These are phyloP conservation scores for Perodicticus potto DNA, from an alignment of 2,797 vertebrate genomes.

Conservation along the genomic window DNA sequence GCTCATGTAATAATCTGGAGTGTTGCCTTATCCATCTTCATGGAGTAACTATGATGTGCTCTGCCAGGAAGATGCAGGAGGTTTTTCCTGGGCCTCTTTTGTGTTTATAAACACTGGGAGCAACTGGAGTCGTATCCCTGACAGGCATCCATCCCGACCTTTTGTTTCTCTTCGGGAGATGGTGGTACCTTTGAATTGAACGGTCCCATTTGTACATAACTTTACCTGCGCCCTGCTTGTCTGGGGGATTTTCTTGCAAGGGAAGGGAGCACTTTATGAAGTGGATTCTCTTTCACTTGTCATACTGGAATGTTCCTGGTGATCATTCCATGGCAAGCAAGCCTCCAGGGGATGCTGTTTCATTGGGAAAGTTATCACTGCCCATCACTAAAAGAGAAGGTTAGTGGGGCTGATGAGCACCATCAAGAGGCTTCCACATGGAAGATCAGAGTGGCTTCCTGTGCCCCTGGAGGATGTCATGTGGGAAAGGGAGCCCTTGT, in stretches of 20 bases:
- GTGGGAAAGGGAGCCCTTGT: background rate
- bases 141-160: background rate
- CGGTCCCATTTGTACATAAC: background rate
- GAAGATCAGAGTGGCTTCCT: background rate
- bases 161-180: background rate
- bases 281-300: slow-evolving; percentile 28
- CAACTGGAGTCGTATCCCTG: background rate
- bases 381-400: slow-evolving; percentile 55
- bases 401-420: slow-evolving; percentile 60
- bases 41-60: background rate
- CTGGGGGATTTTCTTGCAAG: slow-evolving; percentile 55
- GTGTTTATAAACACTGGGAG: background rate
- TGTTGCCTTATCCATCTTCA: background rate
- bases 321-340: slow-evolving; percentile 46
- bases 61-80: background rate
- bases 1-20: background rate
- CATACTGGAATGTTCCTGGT: slow-evolving; percentile 2
- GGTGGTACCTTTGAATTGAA: background rate
- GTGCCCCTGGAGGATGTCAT: background rate
- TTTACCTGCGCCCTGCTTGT: background rate
- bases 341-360: slow-evolving; percentile 35
- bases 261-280: slow-evolving; percentile 43
- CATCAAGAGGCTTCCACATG: background rate
- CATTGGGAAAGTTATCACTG: slow-evolving; percentile 37
- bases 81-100: background rate